Conservation (phyloP, 2,113 vertebrate genomes). For the Glaucidium brasilianum region DNA sequence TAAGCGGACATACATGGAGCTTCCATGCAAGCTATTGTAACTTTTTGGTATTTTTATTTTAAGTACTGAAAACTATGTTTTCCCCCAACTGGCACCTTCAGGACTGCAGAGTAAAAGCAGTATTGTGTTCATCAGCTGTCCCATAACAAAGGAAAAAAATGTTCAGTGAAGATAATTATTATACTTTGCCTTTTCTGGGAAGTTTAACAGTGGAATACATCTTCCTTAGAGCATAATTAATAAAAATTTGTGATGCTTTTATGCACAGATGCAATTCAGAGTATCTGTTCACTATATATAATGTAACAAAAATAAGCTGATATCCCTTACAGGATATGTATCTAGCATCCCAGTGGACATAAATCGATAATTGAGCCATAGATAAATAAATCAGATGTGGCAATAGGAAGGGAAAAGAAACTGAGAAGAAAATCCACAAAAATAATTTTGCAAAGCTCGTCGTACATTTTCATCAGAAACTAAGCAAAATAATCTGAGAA, state of each 20-base stretch:
- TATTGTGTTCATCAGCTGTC: constrained; percentile 16
- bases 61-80: background rate
- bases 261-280: constrained; percentile 27
- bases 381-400: constrained; percentile 70
- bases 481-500: constrained; percentile 70
- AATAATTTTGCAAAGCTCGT: constrained; percentile 68
- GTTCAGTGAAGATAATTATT: constrained; percentile 38
- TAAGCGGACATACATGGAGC: constrained; percentile 29
- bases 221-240: constrained; percentile 56
- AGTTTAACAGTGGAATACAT: constrained; percentile 31
- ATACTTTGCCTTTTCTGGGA: constrained; percentile 48
- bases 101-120: constrained; percentile 12
- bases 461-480: constrained; percentile 65
- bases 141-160: constrained; percentile 37
- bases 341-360: constrained; percentile 54
- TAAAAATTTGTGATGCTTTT: constrained; percentile 46
- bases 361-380: constrained; percentile 66
- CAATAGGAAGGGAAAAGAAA: constrained; percentile 30
- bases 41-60: constrained; percentile 19
- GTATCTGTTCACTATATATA: constrained; percentile 6
- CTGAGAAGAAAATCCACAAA: constrained; percentile 62
- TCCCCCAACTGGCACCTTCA: background rate
- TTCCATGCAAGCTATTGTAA: constrained; percentile 46
- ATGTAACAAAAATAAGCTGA: constrained; percentile 44
- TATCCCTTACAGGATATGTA: constrained; percentile 55